These are phyloP conservation scores for Romanogobio albipinnatus DNA, from an alignment of 2,113 vertebrate genomes.

Conservation along the genomic window DNA sequence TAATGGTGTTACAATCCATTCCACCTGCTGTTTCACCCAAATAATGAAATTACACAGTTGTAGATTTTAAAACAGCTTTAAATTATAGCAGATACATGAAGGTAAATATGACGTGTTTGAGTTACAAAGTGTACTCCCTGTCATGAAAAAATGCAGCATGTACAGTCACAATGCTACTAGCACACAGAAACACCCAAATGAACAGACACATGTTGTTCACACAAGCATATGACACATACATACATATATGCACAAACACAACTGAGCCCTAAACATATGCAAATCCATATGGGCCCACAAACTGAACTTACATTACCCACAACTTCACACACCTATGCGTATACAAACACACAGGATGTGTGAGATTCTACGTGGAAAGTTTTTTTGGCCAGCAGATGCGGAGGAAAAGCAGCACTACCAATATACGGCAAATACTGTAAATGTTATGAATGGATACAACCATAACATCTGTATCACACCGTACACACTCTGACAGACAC, in stretches of 20 bases:
- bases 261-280: slow-evolving; percentile 16
- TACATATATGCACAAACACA: not conserved
- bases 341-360: slow-evolving; percentile 18
- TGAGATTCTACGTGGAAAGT: not conserved
- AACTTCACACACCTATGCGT: slow-evolving; percentile 16
- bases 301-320: not conserved
- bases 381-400: not conserved
- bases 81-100: not conserved
- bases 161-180: not conserved
- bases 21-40: not conserved
- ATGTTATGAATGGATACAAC: not conserved
- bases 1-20: not conserved
- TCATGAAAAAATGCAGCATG: not conserved
- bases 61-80: not conserved
- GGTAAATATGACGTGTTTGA: not conserved
- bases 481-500: slow-evolving; percentile 17
- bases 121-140: not conserved
- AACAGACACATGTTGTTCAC: slow-evolving; percentile 13
- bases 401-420: not conserved
- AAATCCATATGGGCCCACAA: slow-evolving; percentile 1
- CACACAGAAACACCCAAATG: slow-evolving; percentile 32
- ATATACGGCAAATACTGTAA: slow-evolving; percentile 16
- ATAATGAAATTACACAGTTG: not conserved
- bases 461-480: slow-evolving; percentile 18
- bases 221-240: not conserved